Evolutionary conservation across 1,140 invertebrate genomes (phyloP).

Genomic region (Temnothorax longispinosus): DNA sequence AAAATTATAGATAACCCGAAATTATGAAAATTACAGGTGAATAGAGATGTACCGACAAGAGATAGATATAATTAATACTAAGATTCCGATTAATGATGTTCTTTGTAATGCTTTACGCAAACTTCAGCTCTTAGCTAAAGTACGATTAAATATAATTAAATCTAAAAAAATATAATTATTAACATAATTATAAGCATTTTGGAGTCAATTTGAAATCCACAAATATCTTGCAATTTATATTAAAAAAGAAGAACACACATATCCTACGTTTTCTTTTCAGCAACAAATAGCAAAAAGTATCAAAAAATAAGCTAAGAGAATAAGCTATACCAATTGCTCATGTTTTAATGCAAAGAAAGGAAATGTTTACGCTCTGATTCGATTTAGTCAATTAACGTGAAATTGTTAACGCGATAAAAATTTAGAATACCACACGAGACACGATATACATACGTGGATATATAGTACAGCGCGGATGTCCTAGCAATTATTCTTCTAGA

Average conservation of each 20-base stretch:
- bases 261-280: background rate
- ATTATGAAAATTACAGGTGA: background rate
- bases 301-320: background rate
- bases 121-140: background rate
- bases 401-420: background rate
- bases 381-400: background rate
- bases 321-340: background rate
- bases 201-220: background rate
- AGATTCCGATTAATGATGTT: background rate
- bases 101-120: background rate
- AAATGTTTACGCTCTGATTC: background rate
- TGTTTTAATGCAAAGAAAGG: background rate
- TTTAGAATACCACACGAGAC: background rate
- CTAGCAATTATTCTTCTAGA: constrained; percentile 63
- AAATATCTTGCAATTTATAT: background rate
- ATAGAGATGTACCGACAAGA: background rate
- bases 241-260: background rate
- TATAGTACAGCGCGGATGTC: background rate
- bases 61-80: background rate
- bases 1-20: constrained; percentile 18
- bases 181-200: background rate
- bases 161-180: background rate
- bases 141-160: background rate
- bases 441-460: background rate
- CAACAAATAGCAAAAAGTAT: background rate